A percentile compares a stretch with the other conserved stretches of the same genome.
Evolutionary conservation across 2,888 invertebrate genomes (phyloP).

Genomic region (Peribatodes rhomboidaria): DNA sequence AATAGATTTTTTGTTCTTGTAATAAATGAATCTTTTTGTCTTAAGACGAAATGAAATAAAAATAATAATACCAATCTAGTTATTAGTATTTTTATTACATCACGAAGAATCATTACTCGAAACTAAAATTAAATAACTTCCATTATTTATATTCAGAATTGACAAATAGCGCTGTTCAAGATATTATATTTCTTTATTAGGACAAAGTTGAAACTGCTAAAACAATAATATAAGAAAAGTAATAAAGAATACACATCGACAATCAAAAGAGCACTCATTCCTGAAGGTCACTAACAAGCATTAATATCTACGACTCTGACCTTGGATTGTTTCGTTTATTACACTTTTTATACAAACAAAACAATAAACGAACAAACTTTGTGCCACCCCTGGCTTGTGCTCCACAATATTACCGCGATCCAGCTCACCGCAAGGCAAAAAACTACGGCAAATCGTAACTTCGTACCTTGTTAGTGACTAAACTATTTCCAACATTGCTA

Average conservation of each 20-base stretch:
- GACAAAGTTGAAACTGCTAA: slow-evolving; percentile 6
- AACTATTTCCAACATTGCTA: slow-evolving; percentile 22
- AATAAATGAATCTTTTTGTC: slow-evolving; percentile 7
- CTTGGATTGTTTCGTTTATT: slow-evolving; percentile 27
- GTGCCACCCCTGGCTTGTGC: slow-evolving; percentile 8
- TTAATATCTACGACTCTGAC: slow-evolving; percentile 24
- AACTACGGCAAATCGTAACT: slow-evolving; percentile 11
- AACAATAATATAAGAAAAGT: slow-evolving; percentile 13
- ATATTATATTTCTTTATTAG: neutral
- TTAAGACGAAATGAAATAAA: neutral
- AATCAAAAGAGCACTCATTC: slow-evolving; percentile 2
- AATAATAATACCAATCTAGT: neutral
- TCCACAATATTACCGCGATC: slow-evolving; percentile 15
- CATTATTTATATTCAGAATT: no score
- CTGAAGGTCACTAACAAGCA: slow-evolving; percentile 20
- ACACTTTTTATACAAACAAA: slow-evolving; percentile 34
- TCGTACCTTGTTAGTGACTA: slow-evolving; percentile 13
- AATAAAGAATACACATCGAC: slow-evolving; percentile 9
- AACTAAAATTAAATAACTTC: neutral
- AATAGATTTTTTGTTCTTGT: slow-evolving; percentile 15
- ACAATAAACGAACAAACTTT: slow-evolving; percentile 36
- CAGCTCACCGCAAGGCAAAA: slow-evolving; percentile 7
- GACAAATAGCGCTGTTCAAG: neutral
- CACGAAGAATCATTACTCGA: neutral
- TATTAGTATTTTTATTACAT: neutral